Percentiles rank a stretch among this genome's conserved stretches.
These are phyloP conservation scores for Drosophila sturtevanti DNA, from an alignment of 1,140 invertebrate genomes.

Conservation along the genomic window DNA sequence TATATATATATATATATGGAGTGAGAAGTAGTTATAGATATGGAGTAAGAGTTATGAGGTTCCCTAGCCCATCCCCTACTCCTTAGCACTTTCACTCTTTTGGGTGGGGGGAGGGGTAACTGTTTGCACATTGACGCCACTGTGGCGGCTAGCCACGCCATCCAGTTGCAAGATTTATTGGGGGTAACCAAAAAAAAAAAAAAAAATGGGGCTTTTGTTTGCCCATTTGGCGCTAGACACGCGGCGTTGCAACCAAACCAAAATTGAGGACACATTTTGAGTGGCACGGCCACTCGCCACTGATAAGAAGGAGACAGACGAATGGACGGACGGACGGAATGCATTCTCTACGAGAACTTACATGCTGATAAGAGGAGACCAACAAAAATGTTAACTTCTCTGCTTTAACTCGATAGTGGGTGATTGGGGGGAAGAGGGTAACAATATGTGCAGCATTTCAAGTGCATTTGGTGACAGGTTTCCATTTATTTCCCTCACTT, in stretches of 20 bases:
- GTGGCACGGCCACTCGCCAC: slow-evolving; percentile 46
- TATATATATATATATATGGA: no score
- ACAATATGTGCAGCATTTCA: slow-evolving; percentile 51
- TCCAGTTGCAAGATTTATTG: slow-evolving; percentile 78
- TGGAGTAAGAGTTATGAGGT: slow-evolving; percentile 1
- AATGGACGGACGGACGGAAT: slow-evolving; percentile 7
- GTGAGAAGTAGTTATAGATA: background rate
- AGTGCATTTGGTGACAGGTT: slow-evolving; percentile 69
- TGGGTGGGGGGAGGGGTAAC: slow-evolving; percentile 15
- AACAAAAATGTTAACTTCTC: slow-evolving; percentile 16
- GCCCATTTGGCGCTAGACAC: slow-evolving; percentile 71
- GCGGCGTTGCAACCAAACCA: slow-evolving; percentile 36
- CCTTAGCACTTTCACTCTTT: slow-evolving; percentile 37
- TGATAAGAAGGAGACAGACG: slow-evolving; percentile 59
- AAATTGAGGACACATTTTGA: slow-evolving; percentile 71
- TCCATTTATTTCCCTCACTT: slow-evolving; percentile 11
- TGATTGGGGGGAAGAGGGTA: no score
- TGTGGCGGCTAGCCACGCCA: slow-evolving; percentile 76
- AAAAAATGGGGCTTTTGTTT: slow-evolving; percentile 54
- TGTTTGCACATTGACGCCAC: slow-evolving; percentile 81
- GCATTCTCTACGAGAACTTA: slow-evolving; percentile 17
- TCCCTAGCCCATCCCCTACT: slow-evolving; percentile 14
- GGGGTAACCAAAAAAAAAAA: slow-evolving; percentile 50
- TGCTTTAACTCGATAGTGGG: background rate
- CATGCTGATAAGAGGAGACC: slow-evolving; percentile 32